A percentile compares a stretch with the other conserved stretches of the same genome.
These are phyloP conservation scores for Cyprinodon tularosa DNA, from an alignment of 2,113 vertebrate species.

Conservation along the genomic window DNA sequence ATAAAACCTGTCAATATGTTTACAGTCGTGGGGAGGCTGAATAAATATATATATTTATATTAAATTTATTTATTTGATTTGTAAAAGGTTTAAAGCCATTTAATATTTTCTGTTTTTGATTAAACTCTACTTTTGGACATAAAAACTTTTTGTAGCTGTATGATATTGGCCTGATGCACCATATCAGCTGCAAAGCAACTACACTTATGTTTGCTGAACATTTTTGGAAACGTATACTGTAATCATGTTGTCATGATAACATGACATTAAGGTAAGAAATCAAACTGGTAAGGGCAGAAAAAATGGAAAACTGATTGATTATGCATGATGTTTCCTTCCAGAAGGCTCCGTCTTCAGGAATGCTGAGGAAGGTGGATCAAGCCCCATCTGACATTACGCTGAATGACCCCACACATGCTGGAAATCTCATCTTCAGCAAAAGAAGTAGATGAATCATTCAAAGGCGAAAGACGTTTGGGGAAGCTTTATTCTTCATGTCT, in stretches of 20 bases:
- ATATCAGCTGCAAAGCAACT: constrained; percentile 13
- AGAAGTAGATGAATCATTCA: constrained; percentile 10
- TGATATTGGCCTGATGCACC: constrained; percentile 2
- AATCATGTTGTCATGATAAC: constrained; percentile 66
- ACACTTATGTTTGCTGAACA: constrained; percentile 8
- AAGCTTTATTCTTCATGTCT: background rate
- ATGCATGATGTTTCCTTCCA: constrained; percentile 34
- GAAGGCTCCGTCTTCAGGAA: constrained; percentile 19
- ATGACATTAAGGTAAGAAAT: constrained; percentile 36
- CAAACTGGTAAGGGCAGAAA: constrained; percentile 43
- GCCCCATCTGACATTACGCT: constrained; percentile 19
- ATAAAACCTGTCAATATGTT: no score
- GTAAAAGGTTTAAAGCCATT: no score
- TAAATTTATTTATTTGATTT: no score
- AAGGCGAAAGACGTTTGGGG: background rate
- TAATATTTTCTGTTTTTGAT: no score
- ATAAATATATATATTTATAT: no score
- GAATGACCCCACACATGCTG: constrained; percentile 12
- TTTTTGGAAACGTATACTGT: constrained; percentile 24
- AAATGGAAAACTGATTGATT: constrained; percentile 59
- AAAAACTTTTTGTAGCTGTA: no score
- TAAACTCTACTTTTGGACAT: no score
- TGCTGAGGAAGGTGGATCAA: constrained; percentile 41
- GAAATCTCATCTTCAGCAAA: constrained; percentile 21
- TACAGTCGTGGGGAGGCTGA: no score